A percentile compares a stretch with the other conserved stretches of the same genome.
Conservation (phyloP, 2,888 invertebrate species). For the Diarsia mendica region DNA sequence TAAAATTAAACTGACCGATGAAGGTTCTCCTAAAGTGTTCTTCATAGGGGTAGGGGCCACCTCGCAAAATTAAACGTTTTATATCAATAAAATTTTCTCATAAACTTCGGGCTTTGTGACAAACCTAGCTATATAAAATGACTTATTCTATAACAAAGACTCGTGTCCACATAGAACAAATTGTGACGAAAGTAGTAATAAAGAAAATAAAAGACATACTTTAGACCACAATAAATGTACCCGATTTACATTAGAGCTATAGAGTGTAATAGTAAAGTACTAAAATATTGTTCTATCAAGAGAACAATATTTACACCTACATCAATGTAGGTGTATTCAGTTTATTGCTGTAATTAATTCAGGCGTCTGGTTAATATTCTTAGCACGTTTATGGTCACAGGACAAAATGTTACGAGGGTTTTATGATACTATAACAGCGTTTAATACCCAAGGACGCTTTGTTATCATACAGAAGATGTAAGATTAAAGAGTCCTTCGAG, state of each 20-base stretch:
- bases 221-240: too few relatives aligned
- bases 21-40: background rate
- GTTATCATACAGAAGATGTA: slow-evolving; percentile 18
- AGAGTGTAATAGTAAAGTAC: background rate
- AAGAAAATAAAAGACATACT: background rate
- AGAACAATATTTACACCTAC: too few relatives aligned
- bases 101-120: too few relatives aligned
- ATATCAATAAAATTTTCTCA: too few relatives aligned
- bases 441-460: background rate
- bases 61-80: background rate
- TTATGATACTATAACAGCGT: background rate
- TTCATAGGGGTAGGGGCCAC: background rate
- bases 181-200: background rate
- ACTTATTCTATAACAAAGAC: too few relatives aligned
- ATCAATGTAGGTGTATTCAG: too few relatives aligned
- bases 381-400: slow-evolving; percentile 19
- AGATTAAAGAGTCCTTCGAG: slow-evolving; percentile 11
- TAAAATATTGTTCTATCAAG: slow-evolving; percentile 7
- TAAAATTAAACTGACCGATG: background rate
- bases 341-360: slow-evolving; percentile 33
- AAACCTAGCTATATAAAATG: too few relatives aligned
- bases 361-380: slow-evolving; percentile 14
- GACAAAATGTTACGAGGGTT: slow-evolving; percentile 11
- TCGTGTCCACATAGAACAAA: background rate
- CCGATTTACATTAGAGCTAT: background rate